A percentile compares a stretch with the other conserved stretches of the same genome.
These are phyloP conservation scores for Sebastes baramenuke DNA, from an alignment of 2,797 vertebrate species.

Conservation along the genomic window DNA sequence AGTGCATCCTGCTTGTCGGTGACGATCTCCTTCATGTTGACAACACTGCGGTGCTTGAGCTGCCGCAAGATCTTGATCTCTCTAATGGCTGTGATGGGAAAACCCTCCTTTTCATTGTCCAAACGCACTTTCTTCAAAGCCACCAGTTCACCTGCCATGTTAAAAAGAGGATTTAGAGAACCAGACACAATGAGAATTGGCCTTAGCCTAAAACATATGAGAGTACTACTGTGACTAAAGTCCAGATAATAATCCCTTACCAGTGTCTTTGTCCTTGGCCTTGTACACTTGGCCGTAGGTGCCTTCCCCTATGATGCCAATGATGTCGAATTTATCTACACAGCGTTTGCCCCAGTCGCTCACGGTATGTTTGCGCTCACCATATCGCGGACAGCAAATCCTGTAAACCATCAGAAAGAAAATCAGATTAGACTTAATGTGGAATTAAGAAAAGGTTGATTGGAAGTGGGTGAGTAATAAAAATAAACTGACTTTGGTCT, in stretches of 20 bases:
- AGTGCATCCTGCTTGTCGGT: slow-evolving; percentile 98
- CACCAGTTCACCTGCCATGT: slow-evolving; percentile 89
- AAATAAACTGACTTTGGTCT: slow-evolving; percentile 94
- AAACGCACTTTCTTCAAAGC: slow-evolving; percentile 98
- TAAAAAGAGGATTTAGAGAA: not conserved
- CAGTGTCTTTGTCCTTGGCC: slow-evolving; percentile 99
- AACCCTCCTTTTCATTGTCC: slow-evolving; percentile 99
- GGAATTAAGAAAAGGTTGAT: not conserved
- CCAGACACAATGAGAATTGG: rapidly evolving
- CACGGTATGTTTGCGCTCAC: slow-evolving; percentile 94
- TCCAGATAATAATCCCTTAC: slow-evolving; percentile 69
- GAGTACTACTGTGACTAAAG: not conserved
- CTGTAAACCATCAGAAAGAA: slow-evolving; percentile 68
- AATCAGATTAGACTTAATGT: not conserved
- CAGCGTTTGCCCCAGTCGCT: slow-evolving; percentile 99
- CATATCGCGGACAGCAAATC: slow-evolving; percentile 97
- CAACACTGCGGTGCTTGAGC: slow-evolving; percentile 96
- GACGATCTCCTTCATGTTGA: slow-evolving; percentile 99
- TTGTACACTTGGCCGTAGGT: slow-evolving; percentile 99
- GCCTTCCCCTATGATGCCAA: slow-evolving; percentile 98
- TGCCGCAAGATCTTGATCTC: slow-evolving; percentile 98
- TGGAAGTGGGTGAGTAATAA: not conserved
- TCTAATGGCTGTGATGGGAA: slow-evolving; percentile 98
- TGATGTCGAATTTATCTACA: slow-evolving; percentile 98
- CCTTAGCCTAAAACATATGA: not conserved